These are phyloP conservation scores for Athene noctua DNA, from an alignment of 2,113 vertebrate genomes.

Conservation along the genomic window DNA sequence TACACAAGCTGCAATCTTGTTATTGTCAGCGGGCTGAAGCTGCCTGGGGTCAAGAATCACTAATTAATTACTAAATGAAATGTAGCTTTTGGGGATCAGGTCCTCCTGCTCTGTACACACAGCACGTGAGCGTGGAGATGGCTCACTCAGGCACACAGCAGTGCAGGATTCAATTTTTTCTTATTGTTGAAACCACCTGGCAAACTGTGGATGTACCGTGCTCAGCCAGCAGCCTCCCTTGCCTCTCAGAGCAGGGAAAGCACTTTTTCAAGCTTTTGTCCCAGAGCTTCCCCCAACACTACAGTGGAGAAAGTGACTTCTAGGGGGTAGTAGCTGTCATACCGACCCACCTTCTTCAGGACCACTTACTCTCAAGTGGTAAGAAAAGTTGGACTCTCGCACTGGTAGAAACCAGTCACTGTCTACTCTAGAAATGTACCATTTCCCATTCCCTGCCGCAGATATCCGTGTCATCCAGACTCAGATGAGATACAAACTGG, in stretches of 20 bases:
- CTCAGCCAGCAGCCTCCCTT: background rate
- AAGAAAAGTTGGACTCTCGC: background rate
- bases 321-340: background rate
- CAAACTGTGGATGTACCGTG: rapidly evolving
- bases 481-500: background rate
- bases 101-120: background rate
- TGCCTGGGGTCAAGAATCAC: slow-evolving; percentile 32
- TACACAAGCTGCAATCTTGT: slow-evolving; percentile 31
- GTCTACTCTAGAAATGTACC: rapidly evolving
- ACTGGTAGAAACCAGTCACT: background rate
- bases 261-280: background rate
- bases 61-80: slow-evolving; percentile 54
- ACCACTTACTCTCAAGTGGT: rapidly evolving
- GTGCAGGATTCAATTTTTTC: background rate
- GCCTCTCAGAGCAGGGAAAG: background rate
- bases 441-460: background rate
- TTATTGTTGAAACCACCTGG: background rate
- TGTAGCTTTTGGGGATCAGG: background rate
- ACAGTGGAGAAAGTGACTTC: background rate
- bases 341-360: background rate
- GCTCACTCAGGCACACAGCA: background rate
- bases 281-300: background rate
- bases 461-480: rapidly evolving
- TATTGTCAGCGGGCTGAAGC: background rate
- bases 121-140: background rate